phyloP scores from a whole-genome alignment of 2,113 vertebrate genomes.

The Hemibagrus wyckioides region DNA sequence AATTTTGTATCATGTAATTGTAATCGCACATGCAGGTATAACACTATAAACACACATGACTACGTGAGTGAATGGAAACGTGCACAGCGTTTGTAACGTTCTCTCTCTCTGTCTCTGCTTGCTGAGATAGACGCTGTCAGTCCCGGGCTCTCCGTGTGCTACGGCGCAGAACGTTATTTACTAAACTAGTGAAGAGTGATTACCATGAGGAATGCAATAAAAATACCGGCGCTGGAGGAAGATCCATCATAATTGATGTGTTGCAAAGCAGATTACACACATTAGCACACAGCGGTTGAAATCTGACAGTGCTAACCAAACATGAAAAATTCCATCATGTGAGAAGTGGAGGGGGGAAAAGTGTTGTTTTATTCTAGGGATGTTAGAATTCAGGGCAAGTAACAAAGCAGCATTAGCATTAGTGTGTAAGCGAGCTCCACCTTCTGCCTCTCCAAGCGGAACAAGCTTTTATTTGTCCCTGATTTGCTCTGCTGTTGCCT shows the following conservation, averaged over 20 bases:
- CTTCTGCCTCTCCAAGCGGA: slow-evolving; percentile 31
- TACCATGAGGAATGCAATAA: slow-evolving; percentile 69
- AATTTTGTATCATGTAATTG: not conserved
- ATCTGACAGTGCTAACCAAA: slow-evolving; percentile 81
- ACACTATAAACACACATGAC: slow-evolving; percentile 3
- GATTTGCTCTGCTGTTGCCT: slow-evolving; percentile 42
- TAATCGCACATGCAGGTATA: slow-evolving; percentile 24
- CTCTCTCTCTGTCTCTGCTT: not conserved
- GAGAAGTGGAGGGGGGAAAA: slow-evolving; percentile 11
- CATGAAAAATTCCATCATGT: slow-evolving; percentile 81
- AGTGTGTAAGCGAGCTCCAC: slow-evolving; percentile 20
- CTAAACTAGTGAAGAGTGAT: slow-evolving; percentile 81
- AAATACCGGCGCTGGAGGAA: slow-evolving; percentile 69
- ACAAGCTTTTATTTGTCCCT: slow-evolving; percentile 48
- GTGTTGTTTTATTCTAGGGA: slow-evolving; percentile 64
- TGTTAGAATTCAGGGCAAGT: slow-evolving; percentile 65
- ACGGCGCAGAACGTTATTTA: slow-evolving; percentile 77
- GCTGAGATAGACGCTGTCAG: slow-evolving; percentile 35
- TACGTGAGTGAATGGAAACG: slow-evolving; percentile 12
- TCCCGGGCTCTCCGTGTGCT: slow-evolving; percentile 59
- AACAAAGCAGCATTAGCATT: slow-evolving; percentile 66
- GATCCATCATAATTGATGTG: slow-evolving; percentile 85
- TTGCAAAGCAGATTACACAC: slow-evolving; percentile 85
- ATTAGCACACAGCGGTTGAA: slow-evolving; percentile 79
- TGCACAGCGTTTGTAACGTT: not conserved